Base-by-base conservation (phyloP, 2,888 invertebrate species). In the Bellardia pandia region DNA sequence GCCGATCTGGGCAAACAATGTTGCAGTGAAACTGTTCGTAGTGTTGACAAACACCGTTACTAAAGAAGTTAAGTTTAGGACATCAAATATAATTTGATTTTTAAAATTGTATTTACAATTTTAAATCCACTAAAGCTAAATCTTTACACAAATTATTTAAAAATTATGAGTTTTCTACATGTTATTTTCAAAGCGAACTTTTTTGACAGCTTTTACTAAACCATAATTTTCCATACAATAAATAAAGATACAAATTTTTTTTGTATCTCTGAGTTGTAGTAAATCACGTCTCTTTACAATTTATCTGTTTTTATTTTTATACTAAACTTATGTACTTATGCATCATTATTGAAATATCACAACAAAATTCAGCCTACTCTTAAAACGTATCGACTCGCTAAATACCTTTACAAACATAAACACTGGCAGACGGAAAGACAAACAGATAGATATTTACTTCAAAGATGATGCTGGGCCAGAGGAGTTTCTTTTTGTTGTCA, bases 261-360 rank as follows among this genome's bases (percentile, higher is more conserved):
- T 53, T 13, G 45, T 16, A 42, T 40, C 69, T 69, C 14, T n/a
- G 37, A 37, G 33, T 45, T 56, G 33, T 74, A 64, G 75, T 83
- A 76, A 83, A 78, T 87, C 87, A 87, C 87, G 87, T 87, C 74
- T 81, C 16, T 62, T 13, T 37, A 69, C 74, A 78, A 85, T 85
- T 85, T 79, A 85, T 85, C 68, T 75, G 60, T 79, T 60, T 85
- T 69, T 79, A 74, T 30, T 72, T 51, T 14, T 45, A 56, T 7
- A 37, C 1, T 37, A 7, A 14, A 8, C 30, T 9, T 16, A 45
- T 33, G 23, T 68, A 68, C 75, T 69, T 80, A 37, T 62, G 79
- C 79, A 79, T 85, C 69, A 80, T 79, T 69, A 75, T 53, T 58
- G 40, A 74, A 74, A 56, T 56, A 80, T 69, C 11, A 69, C 30